Percentiles rank a stretch among this genome's conserved stretches.
Conservation (phyloP, 2,113 vertebrate species). For the Phylloscopus trochiloides region DNA sequence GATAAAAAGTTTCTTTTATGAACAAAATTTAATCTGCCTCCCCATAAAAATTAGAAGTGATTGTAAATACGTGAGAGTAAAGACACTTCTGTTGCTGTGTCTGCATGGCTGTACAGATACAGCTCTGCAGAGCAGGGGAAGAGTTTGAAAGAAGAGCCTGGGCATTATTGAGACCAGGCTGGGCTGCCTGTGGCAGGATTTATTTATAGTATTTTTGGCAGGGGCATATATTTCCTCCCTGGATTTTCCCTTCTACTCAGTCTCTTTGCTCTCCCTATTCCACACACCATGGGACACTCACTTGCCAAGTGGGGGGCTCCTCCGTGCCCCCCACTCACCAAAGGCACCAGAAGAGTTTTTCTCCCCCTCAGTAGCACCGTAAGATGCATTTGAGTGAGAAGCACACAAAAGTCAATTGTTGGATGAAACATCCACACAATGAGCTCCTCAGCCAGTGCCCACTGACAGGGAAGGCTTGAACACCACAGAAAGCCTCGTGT, state of each 20-base stretch:
- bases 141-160: background rate
- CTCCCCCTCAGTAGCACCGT: accelerated
- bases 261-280: background rate
- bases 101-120: background rate
- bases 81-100: background rate
- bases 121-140: background rate
- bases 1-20: background rate
- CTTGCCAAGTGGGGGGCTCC: background rate
- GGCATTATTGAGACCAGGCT: background rate
- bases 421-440: background rate
- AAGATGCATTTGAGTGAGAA: background rate
- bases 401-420: background rate
- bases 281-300: accelerated
- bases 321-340: accelerated
- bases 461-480: background rate
- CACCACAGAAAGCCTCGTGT: background rate
- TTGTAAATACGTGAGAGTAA: background rate
- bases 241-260: background rate
- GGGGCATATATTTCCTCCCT: background rate
- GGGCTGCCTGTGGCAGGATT: background rate
- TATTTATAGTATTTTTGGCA: background rate
- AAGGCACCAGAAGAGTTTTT: background rate
- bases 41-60: background rate
- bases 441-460: background rate
- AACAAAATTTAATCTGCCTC: background rate